Evolutionary conservation across 2,888 invertebrate species (phyloP), one percentile per base, ranked within the genome.

Genomic region (Sesamia inferens): DNA sequence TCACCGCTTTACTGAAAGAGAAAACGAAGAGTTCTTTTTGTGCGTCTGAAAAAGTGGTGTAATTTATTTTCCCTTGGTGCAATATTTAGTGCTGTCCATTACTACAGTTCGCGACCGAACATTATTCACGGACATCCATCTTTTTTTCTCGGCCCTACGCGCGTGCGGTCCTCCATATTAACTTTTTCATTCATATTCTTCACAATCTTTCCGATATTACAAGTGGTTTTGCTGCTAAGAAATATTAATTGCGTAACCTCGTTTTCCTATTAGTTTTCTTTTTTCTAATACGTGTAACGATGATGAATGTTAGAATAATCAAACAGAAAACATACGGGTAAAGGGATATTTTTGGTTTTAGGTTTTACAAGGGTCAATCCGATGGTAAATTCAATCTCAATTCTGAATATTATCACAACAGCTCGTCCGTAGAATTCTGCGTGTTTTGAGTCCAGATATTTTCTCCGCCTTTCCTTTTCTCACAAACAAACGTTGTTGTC

Each of bases 71-170:
- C 95, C 94, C 94, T 94, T 90, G 93, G 93, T 95, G 94, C 94
- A 95, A 96, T 96, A 96, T 96, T 96, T 96, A 95, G 95, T 95
- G 95, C 94, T 95, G 96, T 95, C 96, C 96, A 95, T 96, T 96
- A 96, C 95, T 93, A 93, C 92, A 95, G 95, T 95, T 95, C 95
- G 95, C 96, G 96, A 95, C 95, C 95, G 94, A 93, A 93, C 95
- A 95, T 96, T 95, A 95, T 94, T 96, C 95, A 96, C 93, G 88
- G 88, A 90, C 94, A 94, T 95, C 93, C 93, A 93, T 95, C 94
- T 95, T 95, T 95, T 94, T 94, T 93, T 90, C 90, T 91, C 86
- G 87, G 86, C 89, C 91, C 89, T 90, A 90, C 93, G 93, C 91
- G 91, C 90, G 91, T 91, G 90, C 88, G 88, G 93, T 90, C 90